phyloP scores from a whole-genome alignment of 2,113 vertebrate species.

The Rhinogobius similis region DNA sequence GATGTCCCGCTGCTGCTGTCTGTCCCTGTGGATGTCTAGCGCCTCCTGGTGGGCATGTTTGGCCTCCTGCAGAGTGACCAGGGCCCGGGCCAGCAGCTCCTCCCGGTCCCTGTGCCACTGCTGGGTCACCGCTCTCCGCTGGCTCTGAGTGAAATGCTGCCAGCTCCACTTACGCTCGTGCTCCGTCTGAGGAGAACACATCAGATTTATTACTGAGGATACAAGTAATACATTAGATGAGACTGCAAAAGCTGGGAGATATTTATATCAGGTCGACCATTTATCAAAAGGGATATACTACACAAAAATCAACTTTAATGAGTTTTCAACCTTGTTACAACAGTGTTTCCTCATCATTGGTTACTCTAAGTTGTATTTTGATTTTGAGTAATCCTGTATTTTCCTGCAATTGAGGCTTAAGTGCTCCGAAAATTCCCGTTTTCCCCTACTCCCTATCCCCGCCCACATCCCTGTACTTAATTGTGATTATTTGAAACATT shows the following conservation, averaged over 20 bases:
- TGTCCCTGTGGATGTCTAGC: constrained; percentile 70
- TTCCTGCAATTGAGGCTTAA: too few species aligned
- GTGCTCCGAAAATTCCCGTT: too few species aligned
- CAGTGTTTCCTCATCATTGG: too few species aligned
- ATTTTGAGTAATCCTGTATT: too few species aligned
- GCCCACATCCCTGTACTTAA: too few species aligned
- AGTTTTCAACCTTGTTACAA: too few species aligned
- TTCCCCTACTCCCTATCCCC: too few species aligned
- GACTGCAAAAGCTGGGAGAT: background rate
- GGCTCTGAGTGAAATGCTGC: constrained; percentile 72
- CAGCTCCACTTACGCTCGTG: constrained; percentile 80
- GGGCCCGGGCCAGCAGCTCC: constrained; percentile 79
- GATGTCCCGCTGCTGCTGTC: constrained; percentile 83
- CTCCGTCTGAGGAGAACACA: constrained; percentile 71
- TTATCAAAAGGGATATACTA: too few species aligned
- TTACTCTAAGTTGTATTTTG: too few species aligned
- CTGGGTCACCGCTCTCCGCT: constrained; percentile 71
- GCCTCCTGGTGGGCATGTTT: constrained; percentile 78
- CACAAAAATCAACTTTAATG: too few species aligned
- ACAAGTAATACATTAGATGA: background rate
- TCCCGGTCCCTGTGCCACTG: constrained; percentile 77
- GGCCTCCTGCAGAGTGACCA: constrained; percentile 79
- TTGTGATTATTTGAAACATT: too few species aligned
- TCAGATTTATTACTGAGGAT: background rate
- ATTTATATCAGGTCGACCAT: too few species aligned